Conservation (phyloP, 2,113 vertebrate species). For the Xiphorhynchus elegans region DNA sequence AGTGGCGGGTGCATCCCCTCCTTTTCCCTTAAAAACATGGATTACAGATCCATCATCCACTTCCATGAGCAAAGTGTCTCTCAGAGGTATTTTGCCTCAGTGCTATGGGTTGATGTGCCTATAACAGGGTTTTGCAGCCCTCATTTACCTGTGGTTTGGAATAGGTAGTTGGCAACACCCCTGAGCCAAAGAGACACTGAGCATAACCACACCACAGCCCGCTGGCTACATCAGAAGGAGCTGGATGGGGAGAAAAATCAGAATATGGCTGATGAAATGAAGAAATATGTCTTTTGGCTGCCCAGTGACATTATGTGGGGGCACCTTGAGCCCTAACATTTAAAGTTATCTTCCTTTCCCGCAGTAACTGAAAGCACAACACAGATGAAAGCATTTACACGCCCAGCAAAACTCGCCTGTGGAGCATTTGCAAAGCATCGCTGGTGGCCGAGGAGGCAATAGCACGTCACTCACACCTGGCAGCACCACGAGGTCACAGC, state of each 20-base stretch:
- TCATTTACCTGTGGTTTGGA: accelerated
- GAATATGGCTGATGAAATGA: neutral
- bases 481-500: neutral
- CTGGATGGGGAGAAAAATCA: accelerated
- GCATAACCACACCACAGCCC: accelerated
- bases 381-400: neutral
- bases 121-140: accelerated
- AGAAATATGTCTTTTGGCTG: accelerated
- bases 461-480: accelerated
- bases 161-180: neutral
- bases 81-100: neutral
- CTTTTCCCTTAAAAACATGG: accelerated
- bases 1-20: neutral
- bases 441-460: neutral
- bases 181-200: neutral
- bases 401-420: neutral
- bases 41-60: accelerated
- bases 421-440: neutral
- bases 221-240: accelerated
- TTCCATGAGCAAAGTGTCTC: accelerated
- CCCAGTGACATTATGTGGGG: neutral
- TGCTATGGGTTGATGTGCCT: accelerated
- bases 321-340: neutral
- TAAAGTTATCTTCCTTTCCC: neutral
- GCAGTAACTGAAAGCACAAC: neutral